These are phyloP conservation scores for Atta cephalotes DNA, from an alignment of 1,140 invertebrate species.

Conservation along the genomic window DNA sequence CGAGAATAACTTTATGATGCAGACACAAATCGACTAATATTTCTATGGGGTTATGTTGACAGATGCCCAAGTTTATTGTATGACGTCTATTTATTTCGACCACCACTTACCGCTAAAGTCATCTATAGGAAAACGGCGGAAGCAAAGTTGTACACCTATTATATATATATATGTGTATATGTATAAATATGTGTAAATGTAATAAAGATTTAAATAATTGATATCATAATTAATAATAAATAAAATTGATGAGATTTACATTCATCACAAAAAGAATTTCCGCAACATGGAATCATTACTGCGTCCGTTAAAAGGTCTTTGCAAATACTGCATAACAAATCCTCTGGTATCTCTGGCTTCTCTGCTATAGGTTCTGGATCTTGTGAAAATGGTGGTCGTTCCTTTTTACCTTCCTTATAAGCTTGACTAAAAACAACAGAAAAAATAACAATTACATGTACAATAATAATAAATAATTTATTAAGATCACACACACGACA, in stretches of 20 bases:
- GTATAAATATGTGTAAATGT: background rate
- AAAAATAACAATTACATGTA: constrained; percentile 1
- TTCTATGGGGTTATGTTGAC: too few species aligned
- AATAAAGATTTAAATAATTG: constrained; percentile 2
- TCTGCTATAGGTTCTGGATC: constrained; percentile 87
- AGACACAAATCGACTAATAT: too few species aligned
- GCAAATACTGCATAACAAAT: constrained; percentile 96
- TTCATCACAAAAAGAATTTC: constrained; percentile 99
- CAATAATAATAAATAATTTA: background rate
- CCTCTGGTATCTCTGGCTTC: constrained; percentile 94
- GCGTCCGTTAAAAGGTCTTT: constrained; percentile 97
- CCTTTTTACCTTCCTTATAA: constrained; percentile 91
- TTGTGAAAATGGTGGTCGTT: constrained; percentile 89
- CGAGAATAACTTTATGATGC: too few species aligned
- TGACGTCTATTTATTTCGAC: too few species aligned
- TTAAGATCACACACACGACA: too few species aligned
- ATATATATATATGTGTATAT: too few species aligned
- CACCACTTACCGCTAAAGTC: too few species aligned
- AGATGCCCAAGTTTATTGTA: too few species aligned
- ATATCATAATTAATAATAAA: background rate
- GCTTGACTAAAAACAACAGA: constrained; percentile 88
- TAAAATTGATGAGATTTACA: constrained; percentile 89
- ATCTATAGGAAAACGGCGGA: too few species aligned
- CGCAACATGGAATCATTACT: constrained; percentile 98
- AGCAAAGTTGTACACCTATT: too few species aligned